Conservation (phyloP, 2,888 invertebrate species). For the Pachycephus smyrnensis region DNA sequence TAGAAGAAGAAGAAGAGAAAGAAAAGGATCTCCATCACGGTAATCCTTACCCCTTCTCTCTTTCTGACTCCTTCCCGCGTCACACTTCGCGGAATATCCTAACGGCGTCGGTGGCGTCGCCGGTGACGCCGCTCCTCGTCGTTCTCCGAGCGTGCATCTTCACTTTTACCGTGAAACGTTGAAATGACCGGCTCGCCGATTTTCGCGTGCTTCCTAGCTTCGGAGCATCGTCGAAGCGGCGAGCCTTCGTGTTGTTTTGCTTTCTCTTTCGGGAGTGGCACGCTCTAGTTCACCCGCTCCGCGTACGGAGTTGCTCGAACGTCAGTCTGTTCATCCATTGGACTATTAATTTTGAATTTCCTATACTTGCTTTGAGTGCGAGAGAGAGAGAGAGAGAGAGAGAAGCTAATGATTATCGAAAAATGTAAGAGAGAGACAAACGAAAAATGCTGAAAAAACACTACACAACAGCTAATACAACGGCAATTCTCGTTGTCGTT, state of each 20-base stretch:
- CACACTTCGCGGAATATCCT: constrained; percentile 34
- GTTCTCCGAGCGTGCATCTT: constrained; percentile 24
- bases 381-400: background rate
- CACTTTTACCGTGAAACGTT: constrained; percentile 53
- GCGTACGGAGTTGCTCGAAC: background rate
- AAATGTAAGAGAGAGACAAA: background rate
- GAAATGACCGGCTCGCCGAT: constrained; percentile 36
- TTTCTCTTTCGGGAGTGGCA: constrained; percentile 67
- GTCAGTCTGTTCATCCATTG: background rate
- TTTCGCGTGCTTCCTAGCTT: constrained; percentile 37
- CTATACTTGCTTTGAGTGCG: background rate
- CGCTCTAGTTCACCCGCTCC: constrained; percentile 62
- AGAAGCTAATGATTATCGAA: no score
- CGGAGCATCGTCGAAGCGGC: constrained; percentile 24
- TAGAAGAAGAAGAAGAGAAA: background rate
- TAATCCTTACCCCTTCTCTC: background rate
- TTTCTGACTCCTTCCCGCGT: constrained; percentile 18
- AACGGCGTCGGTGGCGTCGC: constrained; percentile 17
- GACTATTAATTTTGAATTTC: background rate
- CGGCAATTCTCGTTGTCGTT: background rate
- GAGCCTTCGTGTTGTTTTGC: constrained; percentile 62
- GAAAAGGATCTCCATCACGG: background rate
- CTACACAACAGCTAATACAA: background rate
- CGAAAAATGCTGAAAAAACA: background rate
- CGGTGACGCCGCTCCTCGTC: background rate